Percentiles rank a stretch among this genome's conserved stretches.
Evolutionary conservation across 1,140 invertebrate genomes (phyloP).

Genomic region (Ips typographus): DNA sequence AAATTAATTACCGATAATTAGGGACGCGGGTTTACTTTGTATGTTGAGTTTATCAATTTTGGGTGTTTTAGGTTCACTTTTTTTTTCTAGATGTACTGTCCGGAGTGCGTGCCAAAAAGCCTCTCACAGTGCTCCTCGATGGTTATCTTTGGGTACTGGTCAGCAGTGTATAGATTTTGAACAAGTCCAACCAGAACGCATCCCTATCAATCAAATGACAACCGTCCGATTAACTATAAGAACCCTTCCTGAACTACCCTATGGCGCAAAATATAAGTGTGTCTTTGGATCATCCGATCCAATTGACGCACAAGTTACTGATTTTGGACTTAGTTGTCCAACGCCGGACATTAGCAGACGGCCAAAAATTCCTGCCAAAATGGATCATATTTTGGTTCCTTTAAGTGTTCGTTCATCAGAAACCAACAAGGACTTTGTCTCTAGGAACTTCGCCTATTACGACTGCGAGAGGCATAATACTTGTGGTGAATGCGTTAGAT

Average conservation of each 20-base stretch:
- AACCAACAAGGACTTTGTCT: conserved; percentile 95
- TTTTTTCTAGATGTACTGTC: conserved; percentile 73
- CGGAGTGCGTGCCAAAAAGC: conserved; percentile 87
- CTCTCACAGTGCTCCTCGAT: conserved; percentile 82
- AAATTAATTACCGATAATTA: background rate
- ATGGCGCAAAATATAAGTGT: conserved; percentile 90
- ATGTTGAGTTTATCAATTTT: background rate
- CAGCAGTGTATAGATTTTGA: conserved; percentile 97
- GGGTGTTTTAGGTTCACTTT: background rate
- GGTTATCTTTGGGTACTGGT: conserved; percentile 87
- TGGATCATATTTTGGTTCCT: conserved; percentile 88
- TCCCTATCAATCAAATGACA: conserved; percentile 82
- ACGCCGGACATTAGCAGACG: conserved; percentile 78
- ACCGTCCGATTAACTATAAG: conserved; percentile 86
- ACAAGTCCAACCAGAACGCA: conserved; percentile 84
- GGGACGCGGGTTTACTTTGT: no score
- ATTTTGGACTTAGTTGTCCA: conserved; percentile 78
- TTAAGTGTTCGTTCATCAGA: conserved; percentile 91
- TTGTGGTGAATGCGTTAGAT: conserved; percentile 82
- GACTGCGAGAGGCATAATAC: conserved; percentile 88
- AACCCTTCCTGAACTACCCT: conserved; percentile 83
- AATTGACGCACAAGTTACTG: conserved; percentile 81
- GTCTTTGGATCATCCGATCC: conserved; percentile 86
- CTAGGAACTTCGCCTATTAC: conserved; percentile 89
- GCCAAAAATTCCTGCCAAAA: conserved; percentile 74